Conservation (phyloP, 2,113 vertebrate genomes). For the Albula goreensis region DNA sequence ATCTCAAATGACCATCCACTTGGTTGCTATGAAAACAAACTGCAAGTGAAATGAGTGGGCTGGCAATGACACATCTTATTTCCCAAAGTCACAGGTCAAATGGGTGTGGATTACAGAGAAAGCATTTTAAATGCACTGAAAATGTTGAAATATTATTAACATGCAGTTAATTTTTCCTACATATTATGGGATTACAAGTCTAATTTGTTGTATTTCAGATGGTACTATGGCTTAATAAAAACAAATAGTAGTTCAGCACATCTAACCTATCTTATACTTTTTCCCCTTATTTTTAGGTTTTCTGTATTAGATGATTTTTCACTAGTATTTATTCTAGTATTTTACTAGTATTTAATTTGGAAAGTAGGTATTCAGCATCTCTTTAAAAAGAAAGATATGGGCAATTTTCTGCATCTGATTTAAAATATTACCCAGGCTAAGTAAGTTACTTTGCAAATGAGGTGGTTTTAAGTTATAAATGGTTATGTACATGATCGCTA, state of each 20-base stretch:
- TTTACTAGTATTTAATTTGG: background rate
- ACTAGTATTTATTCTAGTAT: background rate
- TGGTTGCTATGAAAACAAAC: background rate
- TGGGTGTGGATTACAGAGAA: background rate
- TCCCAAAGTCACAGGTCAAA: background rate
- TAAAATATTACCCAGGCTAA: background rate
- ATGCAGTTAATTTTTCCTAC: background rate
- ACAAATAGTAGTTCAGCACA: background rate
- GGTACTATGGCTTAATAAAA: background rate
- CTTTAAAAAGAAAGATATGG: background rate
- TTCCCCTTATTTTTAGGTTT: no score
- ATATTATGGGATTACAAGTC: background rate
- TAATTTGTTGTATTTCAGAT: background rate
- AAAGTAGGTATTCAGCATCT: slow-evolving; percentile 6
- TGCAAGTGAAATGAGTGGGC: no score
- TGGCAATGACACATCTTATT: background rate
- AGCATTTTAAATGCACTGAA: background rate
- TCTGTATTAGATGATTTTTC: no score
- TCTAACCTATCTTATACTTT: no score
- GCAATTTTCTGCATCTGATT: background rate
- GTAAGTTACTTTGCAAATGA: background rate
- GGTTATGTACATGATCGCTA: background rate
- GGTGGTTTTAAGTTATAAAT: background rate
- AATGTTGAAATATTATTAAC: background rate
- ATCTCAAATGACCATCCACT: no score